These are phyloP conservation scores for Trogon surrucura DNA, from an alignment of 2,113 vertebrate genomes.

Conservation along the genomic window DNA sequence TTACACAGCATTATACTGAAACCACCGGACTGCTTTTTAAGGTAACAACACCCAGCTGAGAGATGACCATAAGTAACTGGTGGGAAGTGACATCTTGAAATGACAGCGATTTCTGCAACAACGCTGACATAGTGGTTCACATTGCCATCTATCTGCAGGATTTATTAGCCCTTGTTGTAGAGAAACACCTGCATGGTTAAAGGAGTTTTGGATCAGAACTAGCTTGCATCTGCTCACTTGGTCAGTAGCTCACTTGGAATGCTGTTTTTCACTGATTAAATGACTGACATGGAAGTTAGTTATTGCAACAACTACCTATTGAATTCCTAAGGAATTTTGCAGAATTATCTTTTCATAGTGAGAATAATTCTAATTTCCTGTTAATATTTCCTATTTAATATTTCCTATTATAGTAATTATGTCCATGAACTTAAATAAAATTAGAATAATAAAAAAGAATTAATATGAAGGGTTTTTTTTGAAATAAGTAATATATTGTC, in stretches of 20 bases:
- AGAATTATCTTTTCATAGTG: not conserved
- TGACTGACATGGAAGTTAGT: not conserved
- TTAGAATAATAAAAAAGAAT: not conserved
- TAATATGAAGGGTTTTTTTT: not conserved
- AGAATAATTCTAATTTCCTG: not conserved
- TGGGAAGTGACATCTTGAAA: not conserved
- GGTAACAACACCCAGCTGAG: not conserved
- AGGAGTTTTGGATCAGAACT: not conserved
- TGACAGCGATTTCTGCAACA: not conserved
- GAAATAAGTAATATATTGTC: not conserved
- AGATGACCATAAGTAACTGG: not conserved
- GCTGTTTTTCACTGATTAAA: not conserved
- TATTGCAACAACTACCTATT: not conserved
- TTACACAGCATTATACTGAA: not conserved
- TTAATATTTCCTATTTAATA: no score
- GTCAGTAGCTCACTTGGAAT: rapidly evolving
- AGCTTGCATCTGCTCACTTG: not conserved
- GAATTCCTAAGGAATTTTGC: not conserved
- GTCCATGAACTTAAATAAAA: not conserved
- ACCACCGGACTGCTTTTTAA: not conserved
- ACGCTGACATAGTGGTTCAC: not conserved
- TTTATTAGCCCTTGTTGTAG: not conserved
- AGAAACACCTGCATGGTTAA: not conserved
- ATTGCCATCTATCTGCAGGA: not conserved
- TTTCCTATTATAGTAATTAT: not conserved